Conservation (phyloP, 2,113 vertebrate species). For the Sander lucioperca region DNA sequence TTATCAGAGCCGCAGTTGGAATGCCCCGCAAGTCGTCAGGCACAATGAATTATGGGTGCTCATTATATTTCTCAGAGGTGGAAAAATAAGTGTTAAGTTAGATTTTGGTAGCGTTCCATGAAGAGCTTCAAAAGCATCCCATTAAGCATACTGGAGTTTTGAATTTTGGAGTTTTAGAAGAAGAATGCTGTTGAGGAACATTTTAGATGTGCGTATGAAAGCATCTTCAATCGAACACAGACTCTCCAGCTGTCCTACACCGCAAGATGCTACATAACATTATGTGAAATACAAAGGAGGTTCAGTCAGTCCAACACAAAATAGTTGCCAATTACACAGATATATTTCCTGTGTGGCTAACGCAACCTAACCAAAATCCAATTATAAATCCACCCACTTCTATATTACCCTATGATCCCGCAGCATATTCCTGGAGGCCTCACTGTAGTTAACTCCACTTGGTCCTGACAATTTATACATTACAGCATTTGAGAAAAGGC, state of each 20-base stretch:
- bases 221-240: background rate
- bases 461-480: slow-evolving; percentile 1
- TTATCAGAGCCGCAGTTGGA: slow-evolving; percentile 70
- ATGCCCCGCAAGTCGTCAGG: slow-evolving; percentile 54
- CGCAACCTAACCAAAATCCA: slow-evolving; percentile 46
- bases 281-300: slow-evolving; percentile 21
- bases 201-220: slow-evolving; percentile 24
- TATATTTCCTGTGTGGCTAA: slow-evolving; percentile 5
- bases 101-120: slow-evolving; percentile 25
- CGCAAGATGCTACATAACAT: slow-evolving; percentile 4
- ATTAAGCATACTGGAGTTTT: slow-evolving; percentile 21
- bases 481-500: background rate
- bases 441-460: background rate
- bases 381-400: slow-evolving; percentile 22
- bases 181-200: slow-evolving; percentile 20
- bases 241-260: slow-evolving; percentile 6
- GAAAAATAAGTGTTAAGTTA: slow-evolving; percentile 36
- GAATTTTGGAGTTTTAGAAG: slow-evolving; percentile 13
- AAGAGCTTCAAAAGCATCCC: slow-evolving; percentile 33
- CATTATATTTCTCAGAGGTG: slow-evolving; percentile 67
- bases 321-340: slow-evolving; percentile 6
- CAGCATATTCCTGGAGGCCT: slow-evolving; percentile 24
- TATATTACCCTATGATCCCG: slow-evolving; percentile 12
- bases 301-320: slow-evolving; percentile 10
- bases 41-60: slow-evolving; percentile 77